These are phyloP conservation scores for Molossus alvarezi DNA, from an alignment of 2,797 vertebrate genomes.

Conservation along the genomic window DNA sequence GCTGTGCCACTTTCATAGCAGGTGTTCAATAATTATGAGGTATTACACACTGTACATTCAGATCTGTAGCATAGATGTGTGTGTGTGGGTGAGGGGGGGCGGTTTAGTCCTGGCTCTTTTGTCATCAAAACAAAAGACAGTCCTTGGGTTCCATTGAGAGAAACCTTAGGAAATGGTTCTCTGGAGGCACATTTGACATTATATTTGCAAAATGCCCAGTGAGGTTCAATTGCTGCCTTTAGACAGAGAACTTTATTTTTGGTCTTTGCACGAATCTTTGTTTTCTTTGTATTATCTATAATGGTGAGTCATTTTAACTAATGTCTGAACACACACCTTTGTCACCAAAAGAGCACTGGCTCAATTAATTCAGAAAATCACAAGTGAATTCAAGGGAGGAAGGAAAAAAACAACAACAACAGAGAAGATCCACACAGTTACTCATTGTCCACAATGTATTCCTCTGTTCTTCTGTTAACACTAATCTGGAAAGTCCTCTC, in stretches of 20 bases:
- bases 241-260: not conserved
- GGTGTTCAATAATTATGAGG: not conserved
- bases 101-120: not conserved
- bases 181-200: not conserved
- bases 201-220: slow-evolving; percentile 19
- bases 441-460: not conserved
- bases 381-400: not conserved
- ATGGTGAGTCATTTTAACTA: not conserved
- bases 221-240: not conserved
- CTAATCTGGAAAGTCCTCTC: not conserved
- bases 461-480: not conserved
- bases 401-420: not conserved
- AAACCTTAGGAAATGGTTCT: not conserved
- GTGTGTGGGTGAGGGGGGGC: not conserved
- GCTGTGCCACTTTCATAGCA: not conserved
- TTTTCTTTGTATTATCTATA: slow-evolving; percentile 6
- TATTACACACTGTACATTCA: not conserved
- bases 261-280: not conserved
- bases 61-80: not conserved
- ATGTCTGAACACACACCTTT: not conserved
- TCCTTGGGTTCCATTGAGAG: not conserved
- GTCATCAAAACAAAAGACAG: slow-evolving; percentile 46
- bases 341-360: not conserved
- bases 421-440: not conserved
- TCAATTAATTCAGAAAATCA: slow-evolving; percentile 36